Conservation (phyloP, 1,140 invertebrate genomes). For the Lerema accius region DNA sequence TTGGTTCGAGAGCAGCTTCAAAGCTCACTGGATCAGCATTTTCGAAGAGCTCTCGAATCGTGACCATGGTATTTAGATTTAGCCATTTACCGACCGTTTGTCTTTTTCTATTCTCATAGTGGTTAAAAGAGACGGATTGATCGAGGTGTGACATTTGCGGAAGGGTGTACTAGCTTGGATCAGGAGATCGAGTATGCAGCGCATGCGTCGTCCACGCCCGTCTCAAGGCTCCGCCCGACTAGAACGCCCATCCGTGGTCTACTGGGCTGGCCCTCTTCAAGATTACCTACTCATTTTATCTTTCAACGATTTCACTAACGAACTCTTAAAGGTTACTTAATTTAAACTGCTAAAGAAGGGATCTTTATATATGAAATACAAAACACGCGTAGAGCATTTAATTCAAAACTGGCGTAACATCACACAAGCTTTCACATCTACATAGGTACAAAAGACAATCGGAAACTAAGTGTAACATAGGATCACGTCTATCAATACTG, state of each 20-base stretch:
- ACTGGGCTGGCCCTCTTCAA: constrained; percentile 56
- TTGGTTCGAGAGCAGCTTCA: constrained; percentile 57
- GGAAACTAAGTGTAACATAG: constrained; percentile 53
- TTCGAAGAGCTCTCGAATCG: constrained; percentile 58
- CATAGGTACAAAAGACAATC: constrained; percentile 66
- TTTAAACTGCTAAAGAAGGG: constrained; percentile 29
- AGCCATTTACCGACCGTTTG: constrained; percentile 50
- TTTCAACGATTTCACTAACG: constrained; percentile 16
- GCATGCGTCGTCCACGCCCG: constrained; percentile 71
- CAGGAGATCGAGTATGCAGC: constrained; percentile 48
- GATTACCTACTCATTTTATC: constrained; percentile 51
- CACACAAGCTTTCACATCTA: constrained; percentile 77
- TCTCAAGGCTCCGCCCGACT: constrained; percentile 62
- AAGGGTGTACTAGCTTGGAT: constrained; percentile 55
- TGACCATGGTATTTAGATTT: constrained; percentile 54
- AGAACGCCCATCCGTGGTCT: constrained; percentile 75
- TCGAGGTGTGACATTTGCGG: constrained; percentile 50
- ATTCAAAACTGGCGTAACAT: constrained; percentile 72
- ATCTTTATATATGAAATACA: constrained; percentile 41
- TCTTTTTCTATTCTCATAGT: constrained; percentile 65
- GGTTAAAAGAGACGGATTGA: constrained; percentile 62
- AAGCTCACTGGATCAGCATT: constrained; percentile 59
- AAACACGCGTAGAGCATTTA: constrained; percentile 72
- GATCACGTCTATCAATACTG: constrained; percentile 47
- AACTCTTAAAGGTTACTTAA: constrained; percentile 25